Evolutionary conservation across 2,797 vertebrate genomes (phyloP), one percentile per base, ranked within the genome.

Genomic region (Hypotaenidia philippensis): DNA sequence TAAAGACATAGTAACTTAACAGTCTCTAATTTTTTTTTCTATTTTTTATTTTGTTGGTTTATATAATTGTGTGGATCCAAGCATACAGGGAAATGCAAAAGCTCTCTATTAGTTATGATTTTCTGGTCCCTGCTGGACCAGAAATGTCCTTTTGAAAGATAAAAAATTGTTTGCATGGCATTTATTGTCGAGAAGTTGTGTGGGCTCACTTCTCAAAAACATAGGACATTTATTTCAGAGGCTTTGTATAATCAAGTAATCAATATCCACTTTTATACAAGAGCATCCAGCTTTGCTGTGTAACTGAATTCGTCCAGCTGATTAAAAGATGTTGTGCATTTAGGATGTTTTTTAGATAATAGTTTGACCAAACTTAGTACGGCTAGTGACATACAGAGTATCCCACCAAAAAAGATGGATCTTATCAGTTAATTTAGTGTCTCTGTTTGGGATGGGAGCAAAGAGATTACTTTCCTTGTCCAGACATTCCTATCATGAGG

Each of bases 201-300:
- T 36, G 15, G 38, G 7, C 27, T 81, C 64, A 77, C 32, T 63
- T 89, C 55, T 66, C 38, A 75, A 81, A 94, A 81, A 44, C 50
- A 36, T 32, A 41, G 47, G 59, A 86, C 31, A 44, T 63, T 86
- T 74, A 6, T 64, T 96, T 87, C 27, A 34, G 53, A 69, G 53
- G 20, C 40, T 90, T 81, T 84, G 13, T 55, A 34, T 69, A 84
- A 90, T 81, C 10, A 23, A 83, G 40, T 88, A 92, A 93, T 95
- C 94, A 80, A 94, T 93, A 87, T 17, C 78, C 29, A 11, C 52
- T 89, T 59, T 85, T 90, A 63, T 72, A 56, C 34, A 82, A 69
- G 17, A 49, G 9, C 41, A 78, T 68, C 56, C 61, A 72, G 45
- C 45, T 90, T 91, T 5, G 2, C n/a, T 91, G 50, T 87, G 47